Evolutionary conservation across 2,797 vertebrate species (phyloP).

Genomic region (Syngnathus rostellatus): DNA sequence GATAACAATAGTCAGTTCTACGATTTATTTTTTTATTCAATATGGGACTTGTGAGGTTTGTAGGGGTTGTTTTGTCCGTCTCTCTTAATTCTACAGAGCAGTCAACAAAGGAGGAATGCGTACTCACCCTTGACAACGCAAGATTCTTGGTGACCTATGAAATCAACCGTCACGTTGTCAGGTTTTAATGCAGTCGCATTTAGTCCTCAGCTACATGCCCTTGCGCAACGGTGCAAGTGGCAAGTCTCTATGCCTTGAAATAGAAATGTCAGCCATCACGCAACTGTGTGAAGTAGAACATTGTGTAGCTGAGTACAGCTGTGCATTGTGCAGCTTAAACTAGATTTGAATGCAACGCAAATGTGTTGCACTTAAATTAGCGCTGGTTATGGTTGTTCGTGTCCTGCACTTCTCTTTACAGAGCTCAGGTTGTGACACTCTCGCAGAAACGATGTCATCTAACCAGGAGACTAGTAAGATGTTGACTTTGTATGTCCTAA

Average conservation of each 20-base stretch:
- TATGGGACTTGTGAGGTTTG: conserved; percentile 25
- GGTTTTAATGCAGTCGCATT: conserved; percentile 25
- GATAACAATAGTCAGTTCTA: conserved; percentile 63
- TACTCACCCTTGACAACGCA: conserved; percentile 55
- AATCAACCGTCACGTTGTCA: conserved; percentile 51
- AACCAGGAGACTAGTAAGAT: conserved; percentile 67
- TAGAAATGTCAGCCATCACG: conserved; percentile 17
- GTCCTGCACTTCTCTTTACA: conserved; percentile 67
- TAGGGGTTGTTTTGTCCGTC: conserved; percentile 54
- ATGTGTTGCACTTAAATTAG: conserved; percentile 47
- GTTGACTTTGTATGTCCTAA: conserved; percentile 45
- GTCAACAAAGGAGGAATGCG: conserved; percentile 55
- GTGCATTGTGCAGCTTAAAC: conserved; percentile 64
- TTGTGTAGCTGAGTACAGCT: conserved; percentile 51
- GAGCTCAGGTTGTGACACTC: conserved; percentile 56
- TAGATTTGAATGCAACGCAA: conserved; percentile 53
- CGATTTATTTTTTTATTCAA: conserved; percentile 35
- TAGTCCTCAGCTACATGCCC: conserved; percentile 52
- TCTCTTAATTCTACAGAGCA: conserved; percentile 68
- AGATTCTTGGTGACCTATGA: conserved; percentile 52
- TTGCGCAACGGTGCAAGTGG: conserved; percentile 67
- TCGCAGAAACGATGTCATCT: conserved; percentile 54
- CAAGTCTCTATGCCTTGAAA: conserved; percentile 11
- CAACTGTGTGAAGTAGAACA: conserved; percentile 57
- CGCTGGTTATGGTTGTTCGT: conserved; percentile 49